Evolutionary conservation across 2,797 vertebrate species (phyloP).

Genomic region (Miichthys miiuy): DNA sequence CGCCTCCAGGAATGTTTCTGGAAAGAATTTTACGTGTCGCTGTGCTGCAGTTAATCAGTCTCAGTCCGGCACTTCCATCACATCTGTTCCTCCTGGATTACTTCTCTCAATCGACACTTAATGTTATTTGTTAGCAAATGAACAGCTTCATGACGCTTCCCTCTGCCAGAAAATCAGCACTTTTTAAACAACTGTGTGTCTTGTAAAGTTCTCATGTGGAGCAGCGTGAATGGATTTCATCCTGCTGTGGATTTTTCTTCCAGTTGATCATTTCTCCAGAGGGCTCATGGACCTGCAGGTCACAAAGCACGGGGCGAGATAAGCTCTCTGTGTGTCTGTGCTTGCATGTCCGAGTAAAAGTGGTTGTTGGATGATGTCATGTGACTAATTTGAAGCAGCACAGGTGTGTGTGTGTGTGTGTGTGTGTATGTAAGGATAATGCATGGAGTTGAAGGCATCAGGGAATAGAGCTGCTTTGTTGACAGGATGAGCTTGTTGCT

Average conservation of each 20-base stretch:
- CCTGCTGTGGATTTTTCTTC: conserved; percentile 32
- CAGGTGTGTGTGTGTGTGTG: conserved; percentile 15
- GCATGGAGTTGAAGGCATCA: not conserved
- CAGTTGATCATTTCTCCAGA: conserved; percentile 42
- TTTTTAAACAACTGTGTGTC: not conserved
- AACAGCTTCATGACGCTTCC: conserved; percentile 1
- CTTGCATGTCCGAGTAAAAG: not conserved
- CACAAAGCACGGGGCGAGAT: conserved; percentile 2
- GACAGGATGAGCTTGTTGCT: conserved; percentile 32
- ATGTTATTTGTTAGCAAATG: conserved; percentile 22
- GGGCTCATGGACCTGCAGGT: conserved; percentile 21
- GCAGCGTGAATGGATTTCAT: conserved; percentile 13
- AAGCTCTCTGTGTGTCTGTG: not conserved
- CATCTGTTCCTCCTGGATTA: conserved; percentile 31
- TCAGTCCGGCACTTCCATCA: not conserved
- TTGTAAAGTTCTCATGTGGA: not conserved
- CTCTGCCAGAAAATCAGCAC: not conserved
- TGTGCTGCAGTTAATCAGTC: conserved; percentile 18
- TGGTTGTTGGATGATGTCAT: conserved; percentile 37
- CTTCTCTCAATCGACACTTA: not conserved
- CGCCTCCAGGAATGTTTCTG: conserved; percentile 22
- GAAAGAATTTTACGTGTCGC: conserved; percentile 12
- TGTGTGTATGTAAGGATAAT: conserved; percentile 18
- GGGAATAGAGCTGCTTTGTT: conserved; percentile 20
- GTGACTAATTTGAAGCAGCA: conserved; percentile 49